Conservation (phyloP, 2,888 invertebrate species). For the Ariolimax columbianus region DNA sequence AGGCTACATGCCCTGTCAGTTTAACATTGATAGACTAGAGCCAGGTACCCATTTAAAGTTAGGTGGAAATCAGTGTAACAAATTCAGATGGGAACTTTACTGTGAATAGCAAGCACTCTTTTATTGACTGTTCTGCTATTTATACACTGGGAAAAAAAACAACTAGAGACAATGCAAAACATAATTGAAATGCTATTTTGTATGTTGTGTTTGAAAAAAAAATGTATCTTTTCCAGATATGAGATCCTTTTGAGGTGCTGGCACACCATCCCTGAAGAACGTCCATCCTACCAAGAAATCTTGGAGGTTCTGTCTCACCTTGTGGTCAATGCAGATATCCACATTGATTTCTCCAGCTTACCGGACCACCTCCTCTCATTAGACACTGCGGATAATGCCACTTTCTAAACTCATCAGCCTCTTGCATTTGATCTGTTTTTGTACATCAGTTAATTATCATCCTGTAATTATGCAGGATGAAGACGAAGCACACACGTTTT, state of each 20-base stretch:
- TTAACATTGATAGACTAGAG: no score
- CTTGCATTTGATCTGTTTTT: not conserved
- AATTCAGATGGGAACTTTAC: no score
- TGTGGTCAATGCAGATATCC: slow-evolving; percentile 61
- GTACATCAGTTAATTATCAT: not conserved
- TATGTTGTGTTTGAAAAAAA: not conserved
- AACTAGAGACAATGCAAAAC: not conserved
- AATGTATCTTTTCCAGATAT: slow-evolving; percentile 59
- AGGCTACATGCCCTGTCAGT: no score
- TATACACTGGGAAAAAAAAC: no score
- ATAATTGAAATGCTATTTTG: not conserved
- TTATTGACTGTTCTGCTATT: no score
- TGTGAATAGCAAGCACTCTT: no score
- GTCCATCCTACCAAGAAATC: slow-evolving; percentile 67
- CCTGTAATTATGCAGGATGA: not conserved
- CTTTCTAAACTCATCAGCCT: slow-evolving; percentile 1
- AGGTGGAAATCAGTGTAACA: no score
- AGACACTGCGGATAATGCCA: slow-evolving; percentile 51
- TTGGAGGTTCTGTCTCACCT: slow-evolving; percentile 65
- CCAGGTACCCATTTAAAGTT: no score
- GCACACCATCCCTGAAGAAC: slow-evolving; percentile 68
- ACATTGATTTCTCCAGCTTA: slow-evolving; percentile 67
- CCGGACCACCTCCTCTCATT: slow-evolving; percentile 63
- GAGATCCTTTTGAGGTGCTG: slow-evolving; percentile 69
- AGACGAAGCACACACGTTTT: no score